phyloP scores from a whole-genome alignment of 2,113 vertebrate genomes.

The Phoenicopterus ruber region DNA sequence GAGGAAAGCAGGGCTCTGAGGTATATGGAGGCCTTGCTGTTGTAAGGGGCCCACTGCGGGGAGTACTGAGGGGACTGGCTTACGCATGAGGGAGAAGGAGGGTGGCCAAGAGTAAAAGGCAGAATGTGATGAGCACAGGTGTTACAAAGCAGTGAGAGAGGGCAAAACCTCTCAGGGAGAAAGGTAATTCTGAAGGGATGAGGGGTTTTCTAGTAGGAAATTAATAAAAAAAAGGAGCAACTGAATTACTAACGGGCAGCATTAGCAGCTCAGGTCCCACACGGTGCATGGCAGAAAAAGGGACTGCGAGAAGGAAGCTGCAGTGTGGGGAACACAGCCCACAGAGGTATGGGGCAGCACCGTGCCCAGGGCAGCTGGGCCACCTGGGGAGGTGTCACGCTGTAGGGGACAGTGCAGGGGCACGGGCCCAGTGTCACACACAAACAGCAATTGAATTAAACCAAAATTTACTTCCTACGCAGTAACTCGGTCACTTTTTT shows the following conservation, averaged over 20 bases:
- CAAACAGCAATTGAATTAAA: background rate
- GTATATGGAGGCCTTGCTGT: background rate
- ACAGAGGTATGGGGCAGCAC: background rate
- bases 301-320: background rate
- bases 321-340: background rate
- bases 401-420: background rate
- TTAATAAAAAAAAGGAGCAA: background rate
- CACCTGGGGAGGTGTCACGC: background rate
- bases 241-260: accelerated
- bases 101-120: background rate
- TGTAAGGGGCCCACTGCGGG: background rate
- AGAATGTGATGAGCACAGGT: background rate
- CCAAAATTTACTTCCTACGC: background rate
- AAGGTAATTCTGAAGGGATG: background rate
- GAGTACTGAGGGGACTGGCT: background rate
- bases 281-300: accelerated
- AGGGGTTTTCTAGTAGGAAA: background rate
- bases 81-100: background rate
- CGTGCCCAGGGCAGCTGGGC: background rate
- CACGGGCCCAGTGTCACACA: background rate
- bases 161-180: background rate
- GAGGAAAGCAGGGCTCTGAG: background rate
- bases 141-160: background rate
- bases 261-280: background rate
- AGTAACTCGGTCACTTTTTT: background rate